These are phyloP conservation scores for Acrossocheilus fasciatus DNA, from an alignment of 2,797 vertebrate genomes.

Conservation along the genomic window DNA sequence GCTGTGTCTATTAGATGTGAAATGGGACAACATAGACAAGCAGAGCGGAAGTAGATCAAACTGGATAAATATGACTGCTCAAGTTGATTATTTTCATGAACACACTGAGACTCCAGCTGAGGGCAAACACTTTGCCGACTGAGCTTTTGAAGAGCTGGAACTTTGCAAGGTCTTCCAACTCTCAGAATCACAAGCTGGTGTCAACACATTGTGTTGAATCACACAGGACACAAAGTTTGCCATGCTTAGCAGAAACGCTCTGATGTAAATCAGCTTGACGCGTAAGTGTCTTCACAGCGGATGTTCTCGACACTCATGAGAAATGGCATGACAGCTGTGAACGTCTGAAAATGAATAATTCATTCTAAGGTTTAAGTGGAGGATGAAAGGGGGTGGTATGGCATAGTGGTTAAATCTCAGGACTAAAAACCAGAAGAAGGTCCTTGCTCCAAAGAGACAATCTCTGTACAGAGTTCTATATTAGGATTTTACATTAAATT, in stretches of 20 bases:
- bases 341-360: not conserved
- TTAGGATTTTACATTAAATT: not conserved
- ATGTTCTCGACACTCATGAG: not conserved
- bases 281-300: not conserved
- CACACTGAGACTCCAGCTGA: not conserved
- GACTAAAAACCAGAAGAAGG: not conserved
- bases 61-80: conserved; percentile 12
- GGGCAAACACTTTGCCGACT: not conserved
- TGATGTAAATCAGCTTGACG: conserved; percentile 1
- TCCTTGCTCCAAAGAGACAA: not conserved
- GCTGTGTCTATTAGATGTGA: not conserved
- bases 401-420: not conserved
- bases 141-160: not conserved
- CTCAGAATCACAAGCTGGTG: not conserved
- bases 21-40: not conserved
- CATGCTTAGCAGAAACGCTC: not conserved
- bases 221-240: not conserved
- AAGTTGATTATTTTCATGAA: conserved; percentile 26
- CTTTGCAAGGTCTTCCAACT: not conserved
- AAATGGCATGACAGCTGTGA: not conserved
- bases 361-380: not conserved
- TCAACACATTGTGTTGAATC: not conserved
- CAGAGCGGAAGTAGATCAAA: not conserved
- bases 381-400: not conserved
- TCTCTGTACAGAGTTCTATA: no score